These are phyloP conservation scores for Sminthurinus signatus DNA, from an alignment of 1,140 invertebrate genomes.

Conservation along the genomic window DNA sequence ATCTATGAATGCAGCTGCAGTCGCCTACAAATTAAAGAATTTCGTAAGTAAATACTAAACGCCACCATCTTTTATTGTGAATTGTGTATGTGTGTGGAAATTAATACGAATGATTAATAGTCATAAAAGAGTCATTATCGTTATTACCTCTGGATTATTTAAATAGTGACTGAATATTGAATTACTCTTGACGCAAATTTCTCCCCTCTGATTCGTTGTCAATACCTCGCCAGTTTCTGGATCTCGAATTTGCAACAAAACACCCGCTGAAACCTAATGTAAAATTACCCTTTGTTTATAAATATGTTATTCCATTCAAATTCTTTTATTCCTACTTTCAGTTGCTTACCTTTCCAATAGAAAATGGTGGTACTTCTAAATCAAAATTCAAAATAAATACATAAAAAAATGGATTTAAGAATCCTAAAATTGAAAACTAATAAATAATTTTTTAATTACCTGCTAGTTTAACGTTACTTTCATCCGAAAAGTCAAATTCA, in stretches of 20 bases:
- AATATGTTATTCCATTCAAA: neutral
- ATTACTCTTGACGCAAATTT: constrained; percentile 19
- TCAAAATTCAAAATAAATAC: neutral
- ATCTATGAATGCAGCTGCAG: too few species aligned
- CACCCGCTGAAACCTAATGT: constrained; percentile 2
- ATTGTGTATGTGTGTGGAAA: neutral
- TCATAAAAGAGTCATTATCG: constrained; percentile 18
- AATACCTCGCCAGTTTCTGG: constrained; percentile 6
- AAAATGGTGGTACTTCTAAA: constrained; percentile 12
- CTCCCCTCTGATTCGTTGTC: constrained; percentile 20
- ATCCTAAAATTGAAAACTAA: neutral
- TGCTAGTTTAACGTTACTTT: constrained; percentile 2
- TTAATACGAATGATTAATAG: neutral
- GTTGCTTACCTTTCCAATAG: constrained; percentile 3
- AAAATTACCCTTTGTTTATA: neutral
- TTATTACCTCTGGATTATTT: constrained; percentile 25
- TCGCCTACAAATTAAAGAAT: neutral
- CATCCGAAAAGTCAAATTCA: neutral
- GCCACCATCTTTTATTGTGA: neutral
- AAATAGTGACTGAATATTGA: constrained; percentile 20
- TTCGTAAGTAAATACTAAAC: neutral
- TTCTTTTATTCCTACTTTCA: neutral
- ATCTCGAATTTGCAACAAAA: constrained; percentile 16
- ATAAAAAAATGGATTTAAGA: neutral
- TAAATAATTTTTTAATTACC: neutral